Evolutionary conservation across 2,888 invertebrate genomes (phyloP).

Genomic region (Morpho achilles): DNA sequence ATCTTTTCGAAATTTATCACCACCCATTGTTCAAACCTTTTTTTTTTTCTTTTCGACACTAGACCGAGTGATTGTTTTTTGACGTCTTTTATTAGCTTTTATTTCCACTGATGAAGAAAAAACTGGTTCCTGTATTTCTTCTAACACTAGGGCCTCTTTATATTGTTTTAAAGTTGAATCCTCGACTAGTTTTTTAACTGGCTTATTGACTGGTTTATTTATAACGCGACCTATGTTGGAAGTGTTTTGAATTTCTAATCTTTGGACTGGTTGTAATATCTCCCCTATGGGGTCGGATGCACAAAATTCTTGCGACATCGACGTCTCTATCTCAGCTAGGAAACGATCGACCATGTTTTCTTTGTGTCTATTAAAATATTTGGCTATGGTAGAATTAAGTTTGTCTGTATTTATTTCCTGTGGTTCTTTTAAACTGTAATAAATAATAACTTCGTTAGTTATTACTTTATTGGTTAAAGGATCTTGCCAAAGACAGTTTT

Average conservation of each 20-base stretch:
- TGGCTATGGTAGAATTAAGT: constrained; percentile 35
- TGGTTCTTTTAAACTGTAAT: constrained; percentile 36
- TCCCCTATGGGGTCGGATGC: constrained; percentile 46
- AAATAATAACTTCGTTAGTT: constrained; percentile 7
- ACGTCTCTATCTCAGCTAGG: constrained; percentile 38
- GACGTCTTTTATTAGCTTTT: not conserved
- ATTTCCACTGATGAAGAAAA: constrained; percentile 1
- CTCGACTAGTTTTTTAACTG: constrained; percentile 20
- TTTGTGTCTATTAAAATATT: constrained; percentile 38
- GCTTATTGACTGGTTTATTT: constrained; percentile 25
- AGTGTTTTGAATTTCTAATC: constrained; percentile 40
- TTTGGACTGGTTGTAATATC: constrained; percentile 45
- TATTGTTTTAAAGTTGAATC: constrained; percentile 48
- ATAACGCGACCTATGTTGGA: constrained; percentile 38
- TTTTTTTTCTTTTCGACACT: not conserved
- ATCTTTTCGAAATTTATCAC: too few relatives aligned
- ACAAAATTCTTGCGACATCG: constrained; percentile 36
- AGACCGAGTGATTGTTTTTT: not conserved
- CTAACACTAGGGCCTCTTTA: constrained; percentile 39
- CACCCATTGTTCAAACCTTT: too few relatives aligned
- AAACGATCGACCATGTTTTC: constrained; percentile 42
- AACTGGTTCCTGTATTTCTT: constrained; percentile 31
- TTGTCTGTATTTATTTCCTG: constrained; percentile 37
- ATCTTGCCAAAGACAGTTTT: too few relatives aligned
- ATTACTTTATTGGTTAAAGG: too few relatives aligned